Evolutionary conservation across 1,140 invertebrate species (phyloP), one percentile per base, ranked within the genome.

Genomic region (Saccostrea echinata): DNA sequence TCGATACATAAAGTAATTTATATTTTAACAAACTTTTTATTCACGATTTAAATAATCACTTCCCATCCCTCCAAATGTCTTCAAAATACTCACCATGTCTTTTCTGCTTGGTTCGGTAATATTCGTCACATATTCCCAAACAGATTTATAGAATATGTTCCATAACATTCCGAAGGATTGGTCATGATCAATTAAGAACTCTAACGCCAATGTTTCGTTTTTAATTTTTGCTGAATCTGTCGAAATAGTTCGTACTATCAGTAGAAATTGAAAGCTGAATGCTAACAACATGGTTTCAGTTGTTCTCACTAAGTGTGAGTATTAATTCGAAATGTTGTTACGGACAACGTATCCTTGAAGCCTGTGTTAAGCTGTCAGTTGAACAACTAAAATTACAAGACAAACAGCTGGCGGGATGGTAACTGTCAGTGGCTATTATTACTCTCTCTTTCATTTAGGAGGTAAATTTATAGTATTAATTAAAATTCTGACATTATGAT

Each of bases 61-160:
- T 43, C 6, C 2, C 35, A 43, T 3, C 35, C 35, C 6, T 3
- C 43, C 43, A 8, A 43, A 1, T 43, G 43, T 43, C 0, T 61
- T 61, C n/a, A 6, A n/a, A 1, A 21, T 76, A 76, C 68, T 76
- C 68, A 76, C 68, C 68, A 76, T 76, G 16, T 76, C 30, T 30
- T 76, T 33, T 33, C 16, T 16, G 33, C 33, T 76, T 33, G 24
- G 8, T 13, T 12, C 30, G 0, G 27, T 76, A 33, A 76, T 12
- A 30, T 76, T 76, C 16, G 68, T 76, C 24, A 30, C 24, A 30
- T 76, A 76, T 30, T 9, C 68, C 68, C 68, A 76, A 33, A 27
- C 68, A 30, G 68, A 76, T 76, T 76, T 76, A 30, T 76, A 76
- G 11, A 76, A 76, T 33, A 76, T 33, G 13, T 76, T 76, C 68